Conservation (phyloP, 2,888 invertebrate genomes). For the Caenorhabditis doughertyi region DNA sequence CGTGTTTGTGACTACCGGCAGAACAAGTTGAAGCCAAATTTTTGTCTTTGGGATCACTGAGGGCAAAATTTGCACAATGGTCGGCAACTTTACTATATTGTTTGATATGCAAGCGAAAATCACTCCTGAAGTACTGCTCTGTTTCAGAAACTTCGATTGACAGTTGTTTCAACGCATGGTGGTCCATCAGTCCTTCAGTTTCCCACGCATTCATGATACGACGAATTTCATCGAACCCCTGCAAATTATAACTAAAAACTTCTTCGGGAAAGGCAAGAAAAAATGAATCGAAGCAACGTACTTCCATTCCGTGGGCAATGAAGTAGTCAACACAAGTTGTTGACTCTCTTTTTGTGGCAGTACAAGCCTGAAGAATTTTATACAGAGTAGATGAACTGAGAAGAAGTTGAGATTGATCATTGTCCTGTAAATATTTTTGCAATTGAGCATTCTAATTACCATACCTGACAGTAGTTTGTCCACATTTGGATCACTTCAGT, state of each 20-base stretch:
- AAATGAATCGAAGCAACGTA: not conserved
- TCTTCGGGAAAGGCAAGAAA: too few species aligned
- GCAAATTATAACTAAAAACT: too few species aligned
- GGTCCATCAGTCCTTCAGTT: not conserved
- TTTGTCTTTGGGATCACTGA: constrained; percentile 33
- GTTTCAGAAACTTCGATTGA: constrained; percentile 5
- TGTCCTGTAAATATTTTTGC: too few species aligned
- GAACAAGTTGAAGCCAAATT: not conserved
- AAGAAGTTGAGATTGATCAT: too few species aligned
- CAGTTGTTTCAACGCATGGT: constrained; percentile 8
- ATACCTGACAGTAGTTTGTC: not conserved
- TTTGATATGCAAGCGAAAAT: constrained; percentile 47
- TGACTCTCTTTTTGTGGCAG: not conserved
- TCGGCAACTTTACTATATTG: constrained; percentile 23
- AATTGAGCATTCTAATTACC: too few species aligned
- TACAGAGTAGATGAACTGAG: too few species aligned
- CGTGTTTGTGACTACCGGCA: not conserved
- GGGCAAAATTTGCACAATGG: constrained; percentile 40
- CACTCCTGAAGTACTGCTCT: constrained; percentile 32
- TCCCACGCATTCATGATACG: not conserved
- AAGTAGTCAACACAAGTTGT: constrained; percentile 11
- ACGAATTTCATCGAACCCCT: constrained; percentile 9
- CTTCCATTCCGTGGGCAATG: too few species aligned
- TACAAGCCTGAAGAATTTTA: not conserved
- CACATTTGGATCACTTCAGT: constrained; percentile 1